phyloP scores from a whole-genome alignment of 1,140 invertebrate genomes.

The Lepidurus apus region DNA sequence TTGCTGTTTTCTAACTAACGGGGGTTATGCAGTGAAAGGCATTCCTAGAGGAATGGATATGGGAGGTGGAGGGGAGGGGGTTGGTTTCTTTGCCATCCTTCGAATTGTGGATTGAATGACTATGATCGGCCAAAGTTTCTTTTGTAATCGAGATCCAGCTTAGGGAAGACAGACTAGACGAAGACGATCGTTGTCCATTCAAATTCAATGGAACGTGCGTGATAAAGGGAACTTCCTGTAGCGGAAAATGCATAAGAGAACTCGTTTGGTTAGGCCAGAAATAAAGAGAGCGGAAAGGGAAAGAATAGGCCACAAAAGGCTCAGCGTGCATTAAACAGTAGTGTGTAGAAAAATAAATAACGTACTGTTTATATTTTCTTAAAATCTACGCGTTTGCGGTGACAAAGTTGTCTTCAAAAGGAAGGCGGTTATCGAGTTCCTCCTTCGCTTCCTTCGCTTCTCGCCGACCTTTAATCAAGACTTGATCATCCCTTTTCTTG shows the following conservation, averaged over 20 bases:
- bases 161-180: background rate
- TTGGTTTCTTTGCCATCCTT: background rate
- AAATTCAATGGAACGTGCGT: constrained; percentile 9
- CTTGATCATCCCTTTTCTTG: constrained; percentile 21
- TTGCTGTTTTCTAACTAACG: background rate
- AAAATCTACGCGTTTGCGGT: no score
- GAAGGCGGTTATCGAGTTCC: background rate
- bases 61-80: background rate
- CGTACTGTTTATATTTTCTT: no score
- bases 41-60: background rate
- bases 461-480: background rate
- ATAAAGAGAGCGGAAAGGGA: constrained; percentile 9
- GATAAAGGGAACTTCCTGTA: constrained; percentile 21
- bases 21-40: background rate
- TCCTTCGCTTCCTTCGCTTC: background rate
- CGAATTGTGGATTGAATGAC: background rate
- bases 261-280: background rate
- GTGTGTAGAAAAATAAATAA: no score
- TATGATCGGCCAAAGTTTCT: background rate
- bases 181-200: constrained; percentile 9
- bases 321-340: background rate
- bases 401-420: no score
- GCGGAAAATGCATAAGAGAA: constrained; percentile 15
- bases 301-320: background rate
- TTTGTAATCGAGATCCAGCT: constrained; percentile 21